These are phyloP conservation scores for Equus przewalskii DNA, from an alignment of 2,113 vertebrate species.

Conservation along the genomic window DNA sequence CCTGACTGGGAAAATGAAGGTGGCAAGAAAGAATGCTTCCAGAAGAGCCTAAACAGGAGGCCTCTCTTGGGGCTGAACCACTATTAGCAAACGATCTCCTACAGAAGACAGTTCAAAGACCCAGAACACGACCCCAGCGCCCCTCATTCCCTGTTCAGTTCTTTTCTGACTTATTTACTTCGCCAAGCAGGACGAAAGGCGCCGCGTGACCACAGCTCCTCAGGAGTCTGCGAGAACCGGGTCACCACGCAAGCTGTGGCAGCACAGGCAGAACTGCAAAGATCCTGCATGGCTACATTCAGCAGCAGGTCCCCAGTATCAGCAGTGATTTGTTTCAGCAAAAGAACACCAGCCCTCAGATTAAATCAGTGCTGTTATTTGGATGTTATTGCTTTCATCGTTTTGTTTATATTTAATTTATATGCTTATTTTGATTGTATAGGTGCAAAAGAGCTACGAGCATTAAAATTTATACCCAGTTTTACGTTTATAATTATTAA, in stretches of 20 bases:
- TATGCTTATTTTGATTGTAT: neutral
- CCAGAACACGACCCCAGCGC: neutral
- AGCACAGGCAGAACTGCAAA: rapidly evolving
- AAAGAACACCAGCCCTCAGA: neutral
- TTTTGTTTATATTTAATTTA: neutral
- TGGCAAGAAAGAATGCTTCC: neutral
- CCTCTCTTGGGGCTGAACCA: neutral
- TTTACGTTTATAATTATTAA: neutral
- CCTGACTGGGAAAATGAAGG: rapidly evolving
- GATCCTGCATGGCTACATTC: rapidly evolving
- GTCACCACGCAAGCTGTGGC: rapidly evolving
- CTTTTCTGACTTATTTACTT: neutral
- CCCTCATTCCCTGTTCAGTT: too few relatives aligned
- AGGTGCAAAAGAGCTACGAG: neutral
- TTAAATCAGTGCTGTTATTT: rapidly evolving
- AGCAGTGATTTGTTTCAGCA: neutral
- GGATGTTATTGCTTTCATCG: neutral
- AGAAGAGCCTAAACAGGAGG: neutral
- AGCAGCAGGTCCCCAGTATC: rapidly evolving
- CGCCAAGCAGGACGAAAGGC: rapidly evolving
- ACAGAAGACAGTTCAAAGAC: rapidly evolving
- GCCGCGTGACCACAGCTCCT: neutral
- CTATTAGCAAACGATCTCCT: neutral
- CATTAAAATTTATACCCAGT: neutral
- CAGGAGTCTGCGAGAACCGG: rapidly evolving